Evolutionary conservation across 2,113 vertebrate species (phyloP), one percentile per base, ranked within the genome.

Genomic region (Pachyramphus minor): DNA sequence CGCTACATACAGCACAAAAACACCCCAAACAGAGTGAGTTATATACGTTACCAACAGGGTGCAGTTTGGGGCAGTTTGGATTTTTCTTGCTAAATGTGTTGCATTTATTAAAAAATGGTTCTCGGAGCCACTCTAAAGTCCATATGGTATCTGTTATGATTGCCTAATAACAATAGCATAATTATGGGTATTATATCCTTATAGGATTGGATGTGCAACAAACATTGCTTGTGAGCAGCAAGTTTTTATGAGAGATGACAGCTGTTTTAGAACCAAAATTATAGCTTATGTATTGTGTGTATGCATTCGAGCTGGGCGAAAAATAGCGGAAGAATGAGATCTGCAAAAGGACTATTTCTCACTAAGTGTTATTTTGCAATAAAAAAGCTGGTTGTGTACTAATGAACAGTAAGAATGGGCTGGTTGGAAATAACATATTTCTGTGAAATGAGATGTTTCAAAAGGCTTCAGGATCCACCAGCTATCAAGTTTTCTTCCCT

Each of bases 241-340:
- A 93, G 90, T 95, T 96, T 96, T 96, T 79, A 72, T 93, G 63
- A 87, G 87, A 67, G 84, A 92, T 94, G 94, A 95, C 85, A 92
- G 84, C 95, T 95, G 90, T 53, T 97, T 96, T 93, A 92, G 95
- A 92, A 82, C 24, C 53, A 89, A 87, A 96, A 94, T 97, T 96
- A 97, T 64, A 96, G 93, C 88, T 92, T 91, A 90, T 90, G 91
- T 96, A 86, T 95, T 82, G 75, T 97, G 85, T 96, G 66, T 93
- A 44, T 96, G 95, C 93, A 95, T 96, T 94, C 0, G 42, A 94
- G 83, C 71, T 69, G 62, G 75, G 63, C 11, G 12, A 64, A 66
- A 95, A 94, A 91, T 83, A 87, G 84, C 6, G 5, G 17, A 95
- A 94, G 91, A 95, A 85, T 93, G 63, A 92, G 92, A 73, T 56